These are phyloP conservation scores for Menidia beryllina DNA, from an alignment of 2,113 vertebrate genomes.

Conservation along the genomic window DNA sequence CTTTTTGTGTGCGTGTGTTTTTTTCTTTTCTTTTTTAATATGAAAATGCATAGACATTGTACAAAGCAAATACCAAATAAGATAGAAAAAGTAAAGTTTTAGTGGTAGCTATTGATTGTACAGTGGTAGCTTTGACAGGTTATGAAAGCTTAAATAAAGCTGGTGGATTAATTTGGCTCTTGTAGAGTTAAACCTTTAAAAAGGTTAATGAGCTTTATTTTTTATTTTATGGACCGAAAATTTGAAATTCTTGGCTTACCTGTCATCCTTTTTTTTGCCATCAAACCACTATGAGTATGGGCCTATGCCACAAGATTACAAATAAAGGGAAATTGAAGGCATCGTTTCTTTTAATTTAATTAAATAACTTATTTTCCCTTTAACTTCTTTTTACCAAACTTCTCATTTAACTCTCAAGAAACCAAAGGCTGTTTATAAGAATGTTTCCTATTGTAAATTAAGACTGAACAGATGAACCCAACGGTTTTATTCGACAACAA, in stretches of 20 bases:
- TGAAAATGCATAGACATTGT: neutral
- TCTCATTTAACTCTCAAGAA: constrained; percentile 21
- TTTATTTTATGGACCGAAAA: neutral
- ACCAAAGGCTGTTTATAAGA: constrained; percentile 5
- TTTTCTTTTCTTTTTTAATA: no score
- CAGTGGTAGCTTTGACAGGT: neutral
- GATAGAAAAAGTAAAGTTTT: neutral
- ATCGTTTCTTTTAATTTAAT: neutral
- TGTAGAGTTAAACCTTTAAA: neutral
- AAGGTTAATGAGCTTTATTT: no score
- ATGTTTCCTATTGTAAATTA: neutral
- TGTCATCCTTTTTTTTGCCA: no score
- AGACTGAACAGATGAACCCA: constrained; percentile 16
- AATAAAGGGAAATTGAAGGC: neutral
- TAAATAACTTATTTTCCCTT: neutral
- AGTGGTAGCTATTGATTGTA: no score
- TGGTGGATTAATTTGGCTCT: neutral
- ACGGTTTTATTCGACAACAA: constrained; percentile 14
- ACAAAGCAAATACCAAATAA: neutral
- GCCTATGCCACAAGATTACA: neutral
- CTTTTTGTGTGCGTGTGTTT: no score
- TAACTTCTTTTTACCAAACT: neutral
- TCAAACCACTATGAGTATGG: no score
- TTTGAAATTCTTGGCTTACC: neutral
- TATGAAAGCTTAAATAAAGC: neutral